Base-by-base conservation (phyloP, 2,113 vertebrate genomes). In the Neofelis nebulosa region DNA sequence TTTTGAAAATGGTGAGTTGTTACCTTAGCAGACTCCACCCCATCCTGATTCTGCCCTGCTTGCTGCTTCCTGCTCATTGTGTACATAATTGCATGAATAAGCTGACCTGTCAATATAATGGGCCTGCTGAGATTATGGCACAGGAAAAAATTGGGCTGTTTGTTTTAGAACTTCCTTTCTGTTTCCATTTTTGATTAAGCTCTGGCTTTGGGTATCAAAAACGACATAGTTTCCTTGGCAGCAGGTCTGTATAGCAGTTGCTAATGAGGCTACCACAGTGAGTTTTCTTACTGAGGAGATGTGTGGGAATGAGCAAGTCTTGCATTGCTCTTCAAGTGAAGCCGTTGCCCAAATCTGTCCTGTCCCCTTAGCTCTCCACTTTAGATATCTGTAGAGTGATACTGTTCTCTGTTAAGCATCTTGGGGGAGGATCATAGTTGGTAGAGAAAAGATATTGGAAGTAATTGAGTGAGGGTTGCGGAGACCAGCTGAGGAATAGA, bases 101-200 rank as follows among this genome's bases (percentile, higher is more conserved):
- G 10, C 48, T 91, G 23, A 89, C 89, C 84, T 89, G 48, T 61
- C 88, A 94, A 95, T 80, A 73, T 45, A 93, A 91, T 91, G 83
- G 55, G 31, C 50, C 89, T 96, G 38, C 73, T 97, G 74, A 69
- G 38, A 94, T 86, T 73, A 68, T 55, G 41, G 25, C 38, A 16
- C 50, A 92, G 89, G 55, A 13, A 71, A 84, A 94, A 78, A 52
- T 12, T 23, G 4, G 74, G 23, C 18, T 93, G 5, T 92, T 85
- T 95, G 52, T 79, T 96, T 97, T 50, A 82, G 86, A 87, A 96
- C 52, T 92, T 93, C 50, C 73, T 93, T 94, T 95, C 50, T 81
- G 23, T 92, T 97, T 97, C 97, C 68, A 66, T 96, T 97, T 97
- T 94, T 94, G 7, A 97, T 97, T 95, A 94, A 95, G 73, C 69